These are phyloP conservation scores for Podilymbus podiceps DNA, from an alignment of 2,113 vertebrate species.

Conservation along the genomic window DNA sequence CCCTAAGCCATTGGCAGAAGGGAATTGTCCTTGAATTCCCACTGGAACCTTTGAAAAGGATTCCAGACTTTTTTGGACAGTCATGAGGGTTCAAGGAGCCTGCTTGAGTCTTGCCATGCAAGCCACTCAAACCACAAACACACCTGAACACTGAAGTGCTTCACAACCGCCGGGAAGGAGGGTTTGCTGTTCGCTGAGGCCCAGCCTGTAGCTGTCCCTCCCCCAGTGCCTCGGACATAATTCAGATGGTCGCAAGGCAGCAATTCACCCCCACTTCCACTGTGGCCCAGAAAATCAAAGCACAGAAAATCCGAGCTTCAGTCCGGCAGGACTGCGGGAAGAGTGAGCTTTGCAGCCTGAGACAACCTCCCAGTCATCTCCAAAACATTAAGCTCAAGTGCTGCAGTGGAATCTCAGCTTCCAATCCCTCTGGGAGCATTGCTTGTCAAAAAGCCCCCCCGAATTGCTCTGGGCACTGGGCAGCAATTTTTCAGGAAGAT, in stretches of 20 bases:
- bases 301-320: rapidly evolving
- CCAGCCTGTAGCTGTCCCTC: not conserved
- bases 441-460: not conserved
- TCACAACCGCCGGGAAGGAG: not conserved
- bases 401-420: not conserved
- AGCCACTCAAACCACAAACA: no score
- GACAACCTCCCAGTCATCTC: not conserved
- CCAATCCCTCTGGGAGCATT: not conserved
- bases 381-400: not conserved
- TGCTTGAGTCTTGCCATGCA: no score
- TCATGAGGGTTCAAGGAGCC: not conserved
- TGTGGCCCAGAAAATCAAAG: not conserved
- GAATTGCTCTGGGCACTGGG: not conserved
- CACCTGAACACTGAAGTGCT: not conserved
- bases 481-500: not conserved
- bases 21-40: not conserved
- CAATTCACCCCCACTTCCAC: not conserved
- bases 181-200: not conserved
- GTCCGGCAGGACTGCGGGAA: not conserved
- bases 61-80: not conserved
- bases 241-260: not conserved
- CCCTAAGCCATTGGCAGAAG: not conserved
- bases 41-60: not conserved
- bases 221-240: not conserved
- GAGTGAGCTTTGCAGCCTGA: not conserved